Evolutionary conservation across 1,140 invertebrate species (phyloP), one percentile per base, ranked within the genome.

Genomic region (Dinoponera quadriceps): DNA sequence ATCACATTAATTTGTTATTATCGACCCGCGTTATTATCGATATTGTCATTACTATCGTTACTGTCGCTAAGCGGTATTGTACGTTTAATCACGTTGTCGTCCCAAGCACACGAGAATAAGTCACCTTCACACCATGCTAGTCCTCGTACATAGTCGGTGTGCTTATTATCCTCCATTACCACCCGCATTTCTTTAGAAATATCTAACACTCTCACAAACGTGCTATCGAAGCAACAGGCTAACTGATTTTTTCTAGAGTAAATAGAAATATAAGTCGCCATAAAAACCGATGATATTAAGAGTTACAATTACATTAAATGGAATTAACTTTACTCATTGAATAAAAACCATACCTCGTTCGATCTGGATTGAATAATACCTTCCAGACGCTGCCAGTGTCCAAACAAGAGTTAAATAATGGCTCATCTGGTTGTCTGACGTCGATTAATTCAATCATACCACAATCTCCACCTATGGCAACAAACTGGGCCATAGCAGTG

Each of bases 21-120:
- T 55, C 11, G 11, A 55, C 20, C 11, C 11, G 7, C 0, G 11
- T 22, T 55, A 55, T 22, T n/a, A n/a, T n/a, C n/a, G n/a, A n/a
- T n/a, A n/a, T n/a, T 51, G 13, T 51, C 18, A 51, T 51, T 18
- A 75, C 27, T 77, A n/a, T 14, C 33, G n/a, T 20, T 25, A 13
- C 29, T n/a, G 1, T 63, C 0, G 16, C 20, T 33, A 14, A 22
- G 3, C 44, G 51, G 11, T 59, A 86, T 22, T 33, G 25, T 18
- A 66, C 92, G 92, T 82, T 87, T 91, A 44, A 90, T 75, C 22
- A 94, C 75, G 48, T 86, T 89, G 73, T 91, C 89, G 44, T 94
- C 94, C 93, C 93, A 94, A 13, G 91, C 90, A 85, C 92, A 94
- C 13, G 92, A 92, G n/a, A 93, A 88, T 60, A 94, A 82, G 63